Base-by-base conservation (phyloP, 2,888 invertebrate species). In the Stenchaetothrips biformis region DNA sequence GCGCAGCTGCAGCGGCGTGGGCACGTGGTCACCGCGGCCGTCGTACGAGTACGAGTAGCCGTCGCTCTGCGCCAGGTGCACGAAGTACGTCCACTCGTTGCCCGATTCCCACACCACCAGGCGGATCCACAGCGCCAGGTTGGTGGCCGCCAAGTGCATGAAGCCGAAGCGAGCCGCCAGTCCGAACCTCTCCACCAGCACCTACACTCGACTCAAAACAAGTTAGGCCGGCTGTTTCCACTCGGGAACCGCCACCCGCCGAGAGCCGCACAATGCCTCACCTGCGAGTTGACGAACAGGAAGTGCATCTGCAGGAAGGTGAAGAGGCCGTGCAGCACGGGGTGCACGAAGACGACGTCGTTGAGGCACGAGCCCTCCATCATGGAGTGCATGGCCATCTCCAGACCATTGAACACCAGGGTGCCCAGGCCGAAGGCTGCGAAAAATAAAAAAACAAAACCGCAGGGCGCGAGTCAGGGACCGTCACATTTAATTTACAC, bases 261-360 rank as follows among this genome's bases (percentile, higher is more conserved):
- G 37, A 4, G 37, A 37, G 37, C 2, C 37, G 37, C 37, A 4
- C 37, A 4, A 37, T 37, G 37, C 37, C 80, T 85, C 84, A 88
- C 89, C 86, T 89, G 89, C 0, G 89, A 89, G 83, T 90, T 89
- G 81, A 90, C 89, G 83, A 89, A 90, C 78, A 90, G 87, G 84
- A 90, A 89, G 84, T 90, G 89, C 89, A 90, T 89, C 84, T 90
- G 89, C 74, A 90, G 85, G 83, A 90, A 89, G 18, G 89, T 89
- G 85, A 90, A 89, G 78, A 89, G 86, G 25, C 89, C 89, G 82
- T 89, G 88, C n/a, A 90, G 85, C 79, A 89, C 88, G 2, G 90
- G 90, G 84, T 89, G 89, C 6, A 89, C 88, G 81, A 89, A 89
- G 78, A 89, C 87, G 59, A 89, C 86, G 82, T 89, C 88, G 83